Percentiles rank a stretch among this genome's conserved stretches.
These are phyloP conservation scores for Halocynthia roretzi DNA, from an alignment of 23 tunicate species.

Conservation along the genomic window DNA sequence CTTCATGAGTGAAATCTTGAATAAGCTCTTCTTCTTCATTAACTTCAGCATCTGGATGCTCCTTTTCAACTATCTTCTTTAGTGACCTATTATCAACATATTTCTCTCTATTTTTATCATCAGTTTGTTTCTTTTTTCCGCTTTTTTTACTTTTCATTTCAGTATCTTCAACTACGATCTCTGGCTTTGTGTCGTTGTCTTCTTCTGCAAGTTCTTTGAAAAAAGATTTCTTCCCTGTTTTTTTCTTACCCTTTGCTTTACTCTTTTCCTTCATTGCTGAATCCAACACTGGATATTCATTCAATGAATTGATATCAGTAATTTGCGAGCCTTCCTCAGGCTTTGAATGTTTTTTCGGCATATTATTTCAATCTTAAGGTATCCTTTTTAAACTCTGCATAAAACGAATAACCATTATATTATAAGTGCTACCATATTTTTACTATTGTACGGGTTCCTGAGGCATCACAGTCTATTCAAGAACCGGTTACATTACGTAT, in stretches of 20 bases:
- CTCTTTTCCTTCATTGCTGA: neutral
- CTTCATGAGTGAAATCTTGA: slow-evolving; percentile 96
- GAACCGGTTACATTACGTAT: no score
- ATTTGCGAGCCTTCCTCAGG: neutral
- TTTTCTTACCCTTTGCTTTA: slow-evolving; percentile 32
- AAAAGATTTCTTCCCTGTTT: slow-evolving; percentile 65
- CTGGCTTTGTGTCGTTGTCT: slow-evolving; percentile 1
- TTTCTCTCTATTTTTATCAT: neutral
- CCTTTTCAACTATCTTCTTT: neutral
- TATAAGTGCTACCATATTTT: no score
- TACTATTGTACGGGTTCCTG: no score
- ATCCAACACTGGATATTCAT: slow-evolving; percentile 13
- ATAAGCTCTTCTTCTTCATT: slow-evolving; percentile 29
- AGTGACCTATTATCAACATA: neutral
- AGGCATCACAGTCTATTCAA: no score
- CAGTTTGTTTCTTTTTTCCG: neutral
- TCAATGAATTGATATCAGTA: slow-evolving; percentile 11
- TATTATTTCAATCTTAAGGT: neutral
- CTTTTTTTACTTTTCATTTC: neutral
- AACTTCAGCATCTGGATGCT: slow-evolving; percentile 13
- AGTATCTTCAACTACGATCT: neutral
- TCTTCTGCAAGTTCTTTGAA: slow-evolving; percentile 86
- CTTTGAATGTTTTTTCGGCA: slow-evolving; percentile 41
- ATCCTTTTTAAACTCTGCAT: no score
- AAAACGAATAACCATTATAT: no score